Evolutionary conservation across 2,113 vertebrate genomes (phyloP).

Genomic region (Struthidea cinerea): DNA sequence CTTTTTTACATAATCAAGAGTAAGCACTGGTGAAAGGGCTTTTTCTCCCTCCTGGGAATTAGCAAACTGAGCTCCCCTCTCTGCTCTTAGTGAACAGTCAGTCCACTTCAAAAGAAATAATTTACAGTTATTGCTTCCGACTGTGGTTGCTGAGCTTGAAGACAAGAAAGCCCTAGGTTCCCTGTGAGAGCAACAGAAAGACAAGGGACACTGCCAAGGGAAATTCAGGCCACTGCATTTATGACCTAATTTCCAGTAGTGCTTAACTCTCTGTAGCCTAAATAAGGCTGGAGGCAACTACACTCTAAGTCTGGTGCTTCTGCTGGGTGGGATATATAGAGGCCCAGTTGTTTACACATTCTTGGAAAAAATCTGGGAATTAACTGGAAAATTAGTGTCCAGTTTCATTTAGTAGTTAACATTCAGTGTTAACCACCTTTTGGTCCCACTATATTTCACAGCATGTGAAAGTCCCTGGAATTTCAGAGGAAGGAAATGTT

Average conservation of each 20-base stretch:
- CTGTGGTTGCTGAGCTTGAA: not conserved
- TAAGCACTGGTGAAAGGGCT: not conserved
- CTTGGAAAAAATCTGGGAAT: not conserved
- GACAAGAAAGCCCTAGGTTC: not conserved
- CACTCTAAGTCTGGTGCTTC: not conserved
- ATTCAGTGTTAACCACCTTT: not conserved
- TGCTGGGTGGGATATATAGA: not conserved
- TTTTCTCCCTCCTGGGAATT: not conserved
- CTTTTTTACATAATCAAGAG: not conserved
- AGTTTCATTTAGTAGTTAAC: not conserved
- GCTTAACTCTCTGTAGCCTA: not conserved
- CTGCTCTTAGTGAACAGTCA: not conserved
- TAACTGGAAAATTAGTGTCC: not conserved
- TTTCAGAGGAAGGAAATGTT: not conserved
- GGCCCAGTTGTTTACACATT: not conserved
- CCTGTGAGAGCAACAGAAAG: accelerated
- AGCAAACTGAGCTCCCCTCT: not conserved
- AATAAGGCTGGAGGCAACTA: not conserved
- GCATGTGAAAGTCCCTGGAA: not conserved
- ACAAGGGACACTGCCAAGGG: not conserved
- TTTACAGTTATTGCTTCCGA: not conserved
- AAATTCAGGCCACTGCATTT: not conserved
- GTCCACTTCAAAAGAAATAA: not conserved
- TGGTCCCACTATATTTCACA: not conserved
- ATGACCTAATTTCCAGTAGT: not conserved